Evolutionary conservation across 1,140 invertebrate genomes (phyloP).

Genomic region (Trichonephila inaurata): DNA sequence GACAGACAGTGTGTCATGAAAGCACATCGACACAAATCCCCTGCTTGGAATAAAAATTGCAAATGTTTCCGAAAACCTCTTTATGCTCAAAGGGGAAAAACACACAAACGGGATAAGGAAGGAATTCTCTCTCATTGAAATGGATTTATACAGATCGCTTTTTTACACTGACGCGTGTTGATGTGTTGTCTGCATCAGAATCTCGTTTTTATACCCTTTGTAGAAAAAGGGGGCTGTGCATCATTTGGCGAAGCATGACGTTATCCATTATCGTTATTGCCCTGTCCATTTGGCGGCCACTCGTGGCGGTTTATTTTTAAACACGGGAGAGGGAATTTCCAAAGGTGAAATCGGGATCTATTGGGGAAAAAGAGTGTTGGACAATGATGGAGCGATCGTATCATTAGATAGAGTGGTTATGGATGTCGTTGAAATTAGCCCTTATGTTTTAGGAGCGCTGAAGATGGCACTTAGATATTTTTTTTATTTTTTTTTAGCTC

Average conservation of each 20-base stretch:
- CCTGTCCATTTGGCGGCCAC: conserved; percentile 28
- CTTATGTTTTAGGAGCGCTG: background rate
- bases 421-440: conserved; percentile 52
- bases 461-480: conserved; percentile 20
- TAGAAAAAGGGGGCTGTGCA: background rate
- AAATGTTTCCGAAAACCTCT: background rate
- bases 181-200: conserved; percentile 13
- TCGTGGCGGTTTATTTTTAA: conserved; percentile 45
- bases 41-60: background rate
- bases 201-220: background rate
- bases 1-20: background rate
- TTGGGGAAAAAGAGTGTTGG: background rate
- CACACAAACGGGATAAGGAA: background rate
- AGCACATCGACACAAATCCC: background rate
- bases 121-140: conserved; percentile 22
- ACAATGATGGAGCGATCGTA: conserved; percentile 40
- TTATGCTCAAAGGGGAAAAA: background rate
- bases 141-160: conserved; percentile 19
- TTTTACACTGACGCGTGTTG: conserved; percentile 23
- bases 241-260: conserved; percentile 6
- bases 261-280: conserved; percentile 35
- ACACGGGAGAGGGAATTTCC: background rate
- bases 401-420: conserved; percentile 65
- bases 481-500: background rate
- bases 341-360: conserved; percentile 22